Evolutionary conservation across 2,888 invertebrate species (phyloP).

Genomic region (Nemotelus nigrinus): DNA sequence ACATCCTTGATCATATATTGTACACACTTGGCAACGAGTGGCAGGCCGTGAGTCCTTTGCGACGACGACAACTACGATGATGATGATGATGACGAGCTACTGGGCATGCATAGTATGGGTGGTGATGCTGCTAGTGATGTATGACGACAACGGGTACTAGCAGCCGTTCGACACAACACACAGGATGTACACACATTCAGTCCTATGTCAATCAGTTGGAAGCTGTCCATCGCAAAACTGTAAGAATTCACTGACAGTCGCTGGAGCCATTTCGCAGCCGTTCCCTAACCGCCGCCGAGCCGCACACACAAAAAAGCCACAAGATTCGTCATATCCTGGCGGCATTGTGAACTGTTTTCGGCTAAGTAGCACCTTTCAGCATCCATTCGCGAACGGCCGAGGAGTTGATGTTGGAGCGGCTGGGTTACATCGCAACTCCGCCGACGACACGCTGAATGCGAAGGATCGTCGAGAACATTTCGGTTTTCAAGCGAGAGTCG

Average conservation of each 20-base stretch:
- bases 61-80: neutral
- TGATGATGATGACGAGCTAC: neutral
- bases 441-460: neutral
- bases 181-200: conserved; percentile 24
- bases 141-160: neutral
- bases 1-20: neutral
- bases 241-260: conserved; percentile 26
- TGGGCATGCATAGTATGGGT: neutral
- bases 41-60: neutral
- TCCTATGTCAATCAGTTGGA: conserved; percentile 34
- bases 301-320: too few species aligned
- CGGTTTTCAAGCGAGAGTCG: neutral
- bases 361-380: conserved; percentile 25
- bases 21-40: neutral
- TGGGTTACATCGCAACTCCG: neutral
- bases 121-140: neutral
- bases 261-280: neutral
- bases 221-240: conserved; percentile 27
- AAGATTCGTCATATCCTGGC: conserved; percentile 20
- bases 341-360: conserved; percentile 15
- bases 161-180: neutral
- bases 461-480: neutral
- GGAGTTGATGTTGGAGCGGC: neutral
- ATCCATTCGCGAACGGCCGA: neutral
- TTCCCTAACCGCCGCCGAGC: neutral